Conservation (phyloP, 2,113 vertebrate species). For the Catharus fuscescens region DNA sequence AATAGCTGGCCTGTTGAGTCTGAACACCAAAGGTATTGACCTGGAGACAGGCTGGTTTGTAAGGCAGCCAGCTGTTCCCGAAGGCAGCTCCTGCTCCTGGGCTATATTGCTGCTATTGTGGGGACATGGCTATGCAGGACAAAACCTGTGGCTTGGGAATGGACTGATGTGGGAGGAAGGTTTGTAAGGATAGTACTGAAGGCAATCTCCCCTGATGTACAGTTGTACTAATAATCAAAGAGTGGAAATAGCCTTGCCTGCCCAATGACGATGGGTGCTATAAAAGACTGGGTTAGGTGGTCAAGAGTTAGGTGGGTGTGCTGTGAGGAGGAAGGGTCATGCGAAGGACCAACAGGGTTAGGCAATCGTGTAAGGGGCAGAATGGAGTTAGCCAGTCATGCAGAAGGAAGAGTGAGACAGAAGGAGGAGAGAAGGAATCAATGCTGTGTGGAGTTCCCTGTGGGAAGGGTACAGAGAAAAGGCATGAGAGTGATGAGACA, state of each 20-base stretch:
- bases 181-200: background rate
- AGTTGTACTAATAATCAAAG: background rate
- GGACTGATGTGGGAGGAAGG: too few species aligned
- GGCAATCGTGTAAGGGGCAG: background rate
- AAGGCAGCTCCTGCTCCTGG: background rate
- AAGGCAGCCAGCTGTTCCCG: background rate
- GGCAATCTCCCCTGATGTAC: background rate
- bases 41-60: background rate
- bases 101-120: background rate
- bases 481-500: background rate
- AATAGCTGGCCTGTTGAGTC: accelerated
- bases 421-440: too few species aligned
- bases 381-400: background rate
- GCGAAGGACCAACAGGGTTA: too few species aligned
- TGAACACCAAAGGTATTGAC: background rate
- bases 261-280: background rate
- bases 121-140: background rate
- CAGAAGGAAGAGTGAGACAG: background rate
- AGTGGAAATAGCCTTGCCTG: background rate
- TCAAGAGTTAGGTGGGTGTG: background rate
- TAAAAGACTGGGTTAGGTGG: background rate
- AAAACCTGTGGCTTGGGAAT: background rate
- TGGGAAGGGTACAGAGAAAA: background rate
- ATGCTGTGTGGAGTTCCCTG: background rate
- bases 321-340: background rate